Evolutionary conservation across 2,113 vertebrate species (phyloP).

Genomic region (Nothocercus nigrocapillus): DNA sequence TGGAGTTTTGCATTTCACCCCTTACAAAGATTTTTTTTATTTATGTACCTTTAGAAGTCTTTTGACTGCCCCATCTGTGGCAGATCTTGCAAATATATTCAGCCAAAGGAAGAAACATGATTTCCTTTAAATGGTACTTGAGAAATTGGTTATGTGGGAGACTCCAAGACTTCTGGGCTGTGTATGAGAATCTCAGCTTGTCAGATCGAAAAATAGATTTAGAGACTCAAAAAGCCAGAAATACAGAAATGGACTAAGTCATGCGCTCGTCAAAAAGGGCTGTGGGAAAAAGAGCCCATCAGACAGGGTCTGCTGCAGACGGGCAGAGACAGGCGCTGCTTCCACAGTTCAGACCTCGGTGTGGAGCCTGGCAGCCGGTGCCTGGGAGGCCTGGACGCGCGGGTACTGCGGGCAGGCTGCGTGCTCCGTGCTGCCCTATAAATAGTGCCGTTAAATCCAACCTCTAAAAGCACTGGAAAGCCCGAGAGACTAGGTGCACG

Average conservation of each 20-base stretch:
- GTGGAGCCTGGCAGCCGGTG: accelerated
- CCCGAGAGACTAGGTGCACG: neutral
- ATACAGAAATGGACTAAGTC: neutral
- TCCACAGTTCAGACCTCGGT: neutral
- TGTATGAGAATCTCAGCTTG: neutral
- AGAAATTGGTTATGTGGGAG: neutral
- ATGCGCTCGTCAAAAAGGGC: neutral
- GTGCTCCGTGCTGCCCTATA: neutral
- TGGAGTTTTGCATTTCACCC: neutral
- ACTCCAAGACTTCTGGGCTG: neutral
- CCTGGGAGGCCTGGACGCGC: neutral
- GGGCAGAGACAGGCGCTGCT: accelerated
- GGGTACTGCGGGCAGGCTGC: neutral
- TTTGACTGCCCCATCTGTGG: neutral
- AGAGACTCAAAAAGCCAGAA: neutral
- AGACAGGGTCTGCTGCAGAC: neutral
- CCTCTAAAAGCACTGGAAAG: conserved; percentile 5
- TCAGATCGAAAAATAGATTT: neutral
- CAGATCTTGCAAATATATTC: neutral
- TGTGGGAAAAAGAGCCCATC: neutral
- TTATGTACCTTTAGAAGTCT: accelerated
- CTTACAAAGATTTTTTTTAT: neutral
- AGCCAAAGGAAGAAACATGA: neutral
- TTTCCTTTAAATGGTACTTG: neutral
- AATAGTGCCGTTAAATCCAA: neutral